These are phyloP conservation scores for Drosophila azteca DNA, from an alignment of 1,140 invertebrate species.

Conservation along the genomic window DNA sequence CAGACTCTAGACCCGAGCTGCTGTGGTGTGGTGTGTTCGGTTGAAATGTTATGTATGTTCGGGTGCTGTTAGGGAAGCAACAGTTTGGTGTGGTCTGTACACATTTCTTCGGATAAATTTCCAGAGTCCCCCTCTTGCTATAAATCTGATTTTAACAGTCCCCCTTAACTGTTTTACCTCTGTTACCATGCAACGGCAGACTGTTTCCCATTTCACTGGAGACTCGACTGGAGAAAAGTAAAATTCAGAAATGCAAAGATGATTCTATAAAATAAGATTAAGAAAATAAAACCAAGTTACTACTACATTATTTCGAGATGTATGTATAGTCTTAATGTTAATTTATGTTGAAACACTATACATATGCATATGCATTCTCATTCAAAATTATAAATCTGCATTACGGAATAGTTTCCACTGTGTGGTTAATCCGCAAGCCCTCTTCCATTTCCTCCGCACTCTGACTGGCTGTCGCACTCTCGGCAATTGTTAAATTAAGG, in stretches of 20 bases:
- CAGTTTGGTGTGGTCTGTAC: slow-evolving; percentile 52
- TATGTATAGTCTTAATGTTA: not conserved
- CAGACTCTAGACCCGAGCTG: slow-evolving; percentile 48
- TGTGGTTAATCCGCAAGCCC: slow-evolving; percentile 7
- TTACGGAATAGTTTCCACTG: slow-evolving; percentile 40
- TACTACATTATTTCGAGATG: too few species aligned
- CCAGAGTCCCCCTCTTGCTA: slow-evolving; percentile 55
- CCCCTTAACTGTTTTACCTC: too few species aligned
- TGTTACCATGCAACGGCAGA: too few species aligned
- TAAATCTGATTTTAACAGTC: slow-evolving; percentile 50
- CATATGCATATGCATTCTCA: slow-evolving; percentile 5
- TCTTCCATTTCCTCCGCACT: not conserved
- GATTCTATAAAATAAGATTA: too few species aligned
- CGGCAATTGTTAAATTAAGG: slow-evolving; percentile 38
- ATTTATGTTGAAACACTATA: slow-evolving; percentile 6
- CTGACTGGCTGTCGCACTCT: not conserved
- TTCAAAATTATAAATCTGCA: slow-evolving; percentile 18
- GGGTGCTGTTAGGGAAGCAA: slow-evolving; percentile 52
- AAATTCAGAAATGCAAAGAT: too few species aligned
- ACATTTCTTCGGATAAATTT: not conserved
- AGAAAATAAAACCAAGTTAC: too few species aligned
- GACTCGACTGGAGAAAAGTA: too few species aligned
- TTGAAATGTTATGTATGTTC: slow-evolving; percentile 9
- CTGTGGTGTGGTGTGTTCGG: slow-evolving; percentile 29
- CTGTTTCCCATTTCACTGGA: too few species aligned